A percentile compares a stretch with the other conserved stretches of the same genome.
These are phyloP conservation scores for Garrulus glandarius DNA, from an alignment of 2,797 vertebrate species.

Conservation along the genomic window DNA sequence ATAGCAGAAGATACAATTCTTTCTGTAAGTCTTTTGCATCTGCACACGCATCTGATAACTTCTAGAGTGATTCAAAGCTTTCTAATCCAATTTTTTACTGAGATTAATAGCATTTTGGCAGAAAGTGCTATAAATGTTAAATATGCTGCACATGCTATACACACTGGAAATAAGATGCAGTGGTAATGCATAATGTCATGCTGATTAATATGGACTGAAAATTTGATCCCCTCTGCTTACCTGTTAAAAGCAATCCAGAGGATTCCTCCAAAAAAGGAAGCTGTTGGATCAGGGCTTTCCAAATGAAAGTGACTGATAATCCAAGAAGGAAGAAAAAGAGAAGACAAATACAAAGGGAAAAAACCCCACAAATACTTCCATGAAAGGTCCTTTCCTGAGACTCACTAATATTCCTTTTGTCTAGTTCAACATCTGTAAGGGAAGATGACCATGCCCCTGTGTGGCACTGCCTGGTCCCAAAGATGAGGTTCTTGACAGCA, in stretches of 20 bases:
- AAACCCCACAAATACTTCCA: not conserved
- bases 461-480: not conserved
- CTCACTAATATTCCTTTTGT: not conserved
- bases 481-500: not conserved
- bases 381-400: not conserved
- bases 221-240: not conserved
- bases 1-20: not conserved
- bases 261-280: not conserved
- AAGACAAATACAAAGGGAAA: not conserved
- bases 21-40: not conserved
- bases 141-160: not conserved
- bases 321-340: not conserved
- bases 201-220: not conserved
- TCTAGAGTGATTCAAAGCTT: not conserved
- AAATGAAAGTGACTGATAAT: not conserved
- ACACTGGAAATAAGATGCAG: not conserved
- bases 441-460: not conserved
- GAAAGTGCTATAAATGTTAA: not conserved
- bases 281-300: not conserved
- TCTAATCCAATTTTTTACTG: not conserved
- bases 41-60: not conserved
- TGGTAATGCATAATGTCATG: not conserved
- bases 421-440: not conserved
- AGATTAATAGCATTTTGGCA: not conserved
- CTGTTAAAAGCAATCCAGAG: not conserved